phyloP scores from a whole-genome alignment of 2,888 invertebrate species.

The Dolomedes plantarius region DNA sequence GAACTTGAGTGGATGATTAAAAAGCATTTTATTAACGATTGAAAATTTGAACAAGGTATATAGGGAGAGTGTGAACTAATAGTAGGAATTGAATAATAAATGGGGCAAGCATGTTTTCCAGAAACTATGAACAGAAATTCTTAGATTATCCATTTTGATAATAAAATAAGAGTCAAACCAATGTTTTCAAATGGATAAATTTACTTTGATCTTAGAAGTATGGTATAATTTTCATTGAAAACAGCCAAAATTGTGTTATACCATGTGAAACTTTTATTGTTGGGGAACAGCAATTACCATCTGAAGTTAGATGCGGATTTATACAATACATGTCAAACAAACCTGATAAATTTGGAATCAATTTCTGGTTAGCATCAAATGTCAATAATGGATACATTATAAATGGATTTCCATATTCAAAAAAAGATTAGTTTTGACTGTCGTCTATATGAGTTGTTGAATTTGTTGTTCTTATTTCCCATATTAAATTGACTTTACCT shows the following conservation, averaged over 20 bases:
- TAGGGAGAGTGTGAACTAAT: no score
- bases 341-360: not conserved
- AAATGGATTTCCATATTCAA: conserved; percentile 18
- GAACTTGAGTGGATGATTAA: no score
- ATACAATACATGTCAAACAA: not conserved
- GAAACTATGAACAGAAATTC: conserved; percentile 11
- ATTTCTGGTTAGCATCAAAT: conserved; percentile 2
- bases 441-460: not conserved
- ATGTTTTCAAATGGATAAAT: conserved; percentile 19
- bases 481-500: not conserved
- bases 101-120: not conserved
- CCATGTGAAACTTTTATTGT: conserved; percentile 21
- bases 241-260: conserved; percentile 20
- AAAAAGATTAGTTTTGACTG: not conserved
- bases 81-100: no score
- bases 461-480: not conserved
- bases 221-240: conserved; percentile 36
- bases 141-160: conserved; percentile 22
- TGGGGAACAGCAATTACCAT: conserved; percentile 26
- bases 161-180: conserved; percentile 9
- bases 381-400: conserved; percentile 7
- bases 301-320: conserved; percentile 15
- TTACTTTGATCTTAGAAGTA: conserved; percentile 9
- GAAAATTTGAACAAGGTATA: no score
- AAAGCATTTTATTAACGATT: no score